These are phyloP conservation scores for Drosophila neotestacea DNA, from an alignment of 2,888 invertebrate genomes.

Conservation along the genomic window DNA sequence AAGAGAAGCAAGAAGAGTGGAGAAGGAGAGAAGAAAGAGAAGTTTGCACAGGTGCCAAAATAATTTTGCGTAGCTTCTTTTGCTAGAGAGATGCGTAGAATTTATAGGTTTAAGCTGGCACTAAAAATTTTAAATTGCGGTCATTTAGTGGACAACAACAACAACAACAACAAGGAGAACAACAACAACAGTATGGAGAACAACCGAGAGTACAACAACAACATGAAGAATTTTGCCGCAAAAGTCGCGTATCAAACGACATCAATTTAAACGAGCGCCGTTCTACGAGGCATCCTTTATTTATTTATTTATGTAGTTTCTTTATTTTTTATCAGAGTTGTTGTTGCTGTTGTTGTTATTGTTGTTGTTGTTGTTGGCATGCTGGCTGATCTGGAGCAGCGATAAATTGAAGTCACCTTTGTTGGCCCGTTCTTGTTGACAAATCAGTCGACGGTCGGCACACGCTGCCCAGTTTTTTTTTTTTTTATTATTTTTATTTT, in stretches of 20 bases:
- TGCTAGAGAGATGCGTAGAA: slow-evolving; percentile 57
- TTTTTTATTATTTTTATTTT: neutral
- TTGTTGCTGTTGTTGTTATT: slow-evolving; percentile 28
- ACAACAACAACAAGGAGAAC: slow-evolving; percentile 14
- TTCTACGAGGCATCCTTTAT: slow-evolving; percentile 41
- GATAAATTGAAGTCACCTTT: slow-evolving; percentile 72
- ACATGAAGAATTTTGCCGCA: slow-evolving; percentile 6
- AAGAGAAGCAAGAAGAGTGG: neutral
- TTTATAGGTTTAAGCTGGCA: slow-evolving; percentile 68
- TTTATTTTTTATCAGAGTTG: slow-evolving; percentile 45
- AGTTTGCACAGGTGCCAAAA: slow-evolving; percentile 63
- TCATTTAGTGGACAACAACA: slow-evolving; percentile 66
- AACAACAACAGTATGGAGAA: slow-evolving; percentile 5
- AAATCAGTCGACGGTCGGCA: slow-evolving; percentile 73
- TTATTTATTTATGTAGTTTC: slow-evolving; percentile 9
- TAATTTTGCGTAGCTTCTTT: slow-evolving; percentile 33
- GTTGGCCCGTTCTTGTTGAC: slow-evolving; percentile 73
- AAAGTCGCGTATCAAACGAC: slow-evolving; percentile 52
- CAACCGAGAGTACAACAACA: neutral
- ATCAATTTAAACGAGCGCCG: slow-evolving; percentile 73
- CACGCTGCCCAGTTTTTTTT: slow-evolving; percentile 50
- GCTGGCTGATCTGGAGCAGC: slow-evolving; percentile 76
- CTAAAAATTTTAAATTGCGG: slow-evolving; percentile 77
- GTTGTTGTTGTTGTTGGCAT: slow-evolving; percentile 47
- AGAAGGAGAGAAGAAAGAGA: neutral